phyloP scores from a whole-genome alignment of 1,140 invertebrate species.

The Pseudoatta argentina region DNA sequence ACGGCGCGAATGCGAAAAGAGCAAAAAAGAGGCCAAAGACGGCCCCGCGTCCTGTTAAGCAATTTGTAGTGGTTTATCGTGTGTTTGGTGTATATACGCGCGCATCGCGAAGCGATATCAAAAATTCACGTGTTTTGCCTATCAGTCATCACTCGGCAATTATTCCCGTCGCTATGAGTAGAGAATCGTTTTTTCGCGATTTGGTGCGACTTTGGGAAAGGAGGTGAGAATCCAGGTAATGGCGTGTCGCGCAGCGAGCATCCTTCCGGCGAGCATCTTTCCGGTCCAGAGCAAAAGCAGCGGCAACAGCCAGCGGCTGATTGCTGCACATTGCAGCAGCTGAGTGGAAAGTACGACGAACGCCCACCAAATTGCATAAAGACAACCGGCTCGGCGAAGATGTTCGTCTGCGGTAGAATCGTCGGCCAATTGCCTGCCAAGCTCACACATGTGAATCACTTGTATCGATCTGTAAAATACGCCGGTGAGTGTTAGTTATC shows the following conservation, averaged over 20 bases:
- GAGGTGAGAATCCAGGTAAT: constrained; percentile 65
- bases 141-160: not conserved
- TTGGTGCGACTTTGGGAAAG: not conserved
- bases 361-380: constrained; percentile 79
- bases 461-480: constrained; percentile 66
- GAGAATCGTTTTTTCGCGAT: not conserved
- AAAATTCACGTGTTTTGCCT: constrained; percentile 26
- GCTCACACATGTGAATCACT: constrained; percentile 54
- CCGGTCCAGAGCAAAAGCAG: constrained; percentile 50
- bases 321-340: constrained; percentile 34
- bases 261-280: constrained; percentile 49
- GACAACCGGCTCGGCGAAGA: constrained; percentile 66
- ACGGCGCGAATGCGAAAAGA: too few species aligned
- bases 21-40: too few species aligned
- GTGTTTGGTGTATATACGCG: too few species aligned
- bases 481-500: constrained; percentile 29
- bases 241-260: constrained; percentile 65
- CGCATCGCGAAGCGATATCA: too few species aligned
- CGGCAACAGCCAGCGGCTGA: constrained; percentile 50
- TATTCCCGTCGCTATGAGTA: too few species aligned
- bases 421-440: constrained; percentile 63
- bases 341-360: constrained; percentile 64
- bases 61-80: too few species aligned
- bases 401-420: constrained; percentile 68
- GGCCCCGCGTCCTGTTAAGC: too few species aligned